Evolutionary conservation across 2,888 invertebrate genomes (phyloP).

Genomic region (Ichneumon xanthorius): DNA sequence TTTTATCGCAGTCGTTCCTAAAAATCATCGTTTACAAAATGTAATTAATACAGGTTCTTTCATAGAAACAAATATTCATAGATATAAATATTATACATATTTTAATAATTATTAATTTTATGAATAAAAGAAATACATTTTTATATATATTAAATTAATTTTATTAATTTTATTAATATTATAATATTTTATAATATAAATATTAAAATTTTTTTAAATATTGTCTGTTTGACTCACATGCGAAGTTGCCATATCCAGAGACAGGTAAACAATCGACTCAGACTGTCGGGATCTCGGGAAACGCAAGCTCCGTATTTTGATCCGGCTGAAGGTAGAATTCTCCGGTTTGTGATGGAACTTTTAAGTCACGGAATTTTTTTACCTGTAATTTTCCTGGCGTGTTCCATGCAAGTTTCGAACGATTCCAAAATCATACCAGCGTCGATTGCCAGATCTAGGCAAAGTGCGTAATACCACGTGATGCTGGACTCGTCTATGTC

Average conservation of each 20-base stretch:
- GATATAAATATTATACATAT: too few species aligned
- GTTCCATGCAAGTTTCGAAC: constrained; percentile 84
- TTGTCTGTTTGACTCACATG: constrained; percentile 69
- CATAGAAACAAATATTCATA: too few species aligned
- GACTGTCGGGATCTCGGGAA: constrained; percentile 72
- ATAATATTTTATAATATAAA: background rate
- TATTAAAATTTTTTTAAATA: background rate
- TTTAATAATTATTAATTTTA: background rate
- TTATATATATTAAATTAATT: background rate
- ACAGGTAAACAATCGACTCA: constrained; percentile 68
- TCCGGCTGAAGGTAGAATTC: constrained; percentile 33
- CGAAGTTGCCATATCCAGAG: constrained; percentile 75
- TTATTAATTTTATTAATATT: background rate
- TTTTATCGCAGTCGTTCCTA: too few species aligned
- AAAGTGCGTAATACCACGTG: constrained; percentile 87
- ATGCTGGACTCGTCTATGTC: constrained; percentile 79
- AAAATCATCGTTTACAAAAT: too few species aligned
- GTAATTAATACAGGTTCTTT: too few species aligned
- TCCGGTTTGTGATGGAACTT: constrained; percentile 2
- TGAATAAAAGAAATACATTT: background rate
- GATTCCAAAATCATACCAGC: constrained; percentile 86
- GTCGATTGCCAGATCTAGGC: constrained; percentile 87
- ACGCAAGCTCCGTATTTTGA: constrained; percentile 52
- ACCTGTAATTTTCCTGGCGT: constrained; percentile 81
- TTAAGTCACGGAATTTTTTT: background rate